Conservation (phyloP, 2,888 invertebrate genomes). For the Drosophila ustulata region DNA sequence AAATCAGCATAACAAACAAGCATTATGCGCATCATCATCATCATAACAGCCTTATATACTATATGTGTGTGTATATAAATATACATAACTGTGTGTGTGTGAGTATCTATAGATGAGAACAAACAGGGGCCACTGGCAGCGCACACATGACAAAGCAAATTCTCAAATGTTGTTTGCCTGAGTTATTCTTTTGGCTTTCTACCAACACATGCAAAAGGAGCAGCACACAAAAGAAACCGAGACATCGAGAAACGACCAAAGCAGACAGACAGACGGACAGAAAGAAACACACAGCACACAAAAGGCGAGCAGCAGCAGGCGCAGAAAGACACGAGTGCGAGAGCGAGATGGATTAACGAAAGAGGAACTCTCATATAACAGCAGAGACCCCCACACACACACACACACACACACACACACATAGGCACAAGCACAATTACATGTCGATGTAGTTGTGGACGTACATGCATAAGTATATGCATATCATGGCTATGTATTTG, state of each 20-base stretch:
- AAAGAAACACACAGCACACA: not conserved
- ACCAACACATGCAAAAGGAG: slow-evolving; percentile 45
- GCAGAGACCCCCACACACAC: slow-evolving; percentile 33
- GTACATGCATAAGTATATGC: slow-evolving; percentile 10
- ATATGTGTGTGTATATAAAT: slow-evolving; percentile 22
- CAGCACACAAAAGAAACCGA: not conserved
- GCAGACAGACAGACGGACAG: slow-evolving; percentile 50
- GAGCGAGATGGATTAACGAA: slow-evolving; percentile 20
- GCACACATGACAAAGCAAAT: slow-evolving; percentile 67
- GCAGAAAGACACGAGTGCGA: slow-evolving; percentile 4
- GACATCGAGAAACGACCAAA: slow-evolving; percentile 58
- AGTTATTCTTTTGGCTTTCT: slow-evolving; percentile 67
- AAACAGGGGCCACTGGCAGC: slow-evolving; percentile 31
- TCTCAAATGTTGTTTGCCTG: slow-evolving; percentile 62
- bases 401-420: slow-evolving; percentile 23
- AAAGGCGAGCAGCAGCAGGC: not conserved
- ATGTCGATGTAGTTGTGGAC: not conserved
- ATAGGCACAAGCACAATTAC: slow-evolving; percentile 27
- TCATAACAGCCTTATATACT: slow-evolving; percentile 52
- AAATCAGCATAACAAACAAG: slow-evolving; percentile 73
- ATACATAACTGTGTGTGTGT: not conserved
- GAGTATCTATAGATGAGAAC: slow-evolving; percentile 46
- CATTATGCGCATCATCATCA: slow-evolving; percentile 56
- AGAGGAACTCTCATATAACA: slow-evolving; percentile 69
- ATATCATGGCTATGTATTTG: slow-evolving; percentile 9